phyloP scores from a whole-genome alignment of 2,888 invertebrate species.

The Megamerina dolium region DNA sequence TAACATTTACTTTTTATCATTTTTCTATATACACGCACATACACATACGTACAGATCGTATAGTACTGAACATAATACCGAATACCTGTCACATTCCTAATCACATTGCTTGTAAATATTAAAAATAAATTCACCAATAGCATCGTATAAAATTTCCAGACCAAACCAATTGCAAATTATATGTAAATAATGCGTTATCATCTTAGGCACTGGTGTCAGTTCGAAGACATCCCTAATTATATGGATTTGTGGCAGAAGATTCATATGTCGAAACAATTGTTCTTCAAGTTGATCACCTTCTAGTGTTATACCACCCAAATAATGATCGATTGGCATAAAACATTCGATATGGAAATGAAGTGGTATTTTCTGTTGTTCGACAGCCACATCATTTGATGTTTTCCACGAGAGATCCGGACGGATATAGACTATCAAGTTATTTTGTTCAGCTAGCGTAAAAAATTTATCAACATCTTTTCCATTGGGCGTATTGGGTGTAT shows the following conservation, averaged over 20 bases:
- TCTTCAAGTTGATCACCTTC: slow-evolving; percentile 11
- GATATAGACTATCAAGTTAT: slow-evolving; percentile 18
- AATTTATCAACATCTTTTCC: slow-evolving; percentile 13
- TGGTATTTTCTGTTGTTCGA: not conserved
- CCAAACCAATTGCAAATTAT: slow-evolving; percentile 12
- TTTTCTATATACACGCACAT: too few species aligned
- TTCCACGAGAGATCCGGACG: slow-evolving; percentile 22
- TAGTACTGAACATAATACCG: too few species aligned
- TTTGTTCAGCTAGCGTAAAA: slow-evolving; percentile 19
- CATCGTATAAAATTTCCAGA: slow-evolving; percentile 22
- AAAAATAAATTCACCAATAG: slow-evolving; percentile 22
- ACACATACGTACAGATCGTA: too few species aligned
- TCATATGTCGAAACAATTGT: slow-evolving; percentile 13
- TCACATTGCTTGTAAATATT: slow-evolving; percentile 20
- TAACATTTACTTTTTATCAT: too few species aligned
- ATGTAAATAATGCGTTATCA: slow-evolving; percentile 9
- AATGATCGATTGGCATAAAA: slow-evolving; percentile 19
- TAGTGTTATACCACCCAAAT: slow-evolving; percentile 19
- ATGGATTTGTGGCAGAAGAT: slow-evolving; percentile 14
- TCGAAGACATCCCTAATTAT: slow-evolving; percentile 23
- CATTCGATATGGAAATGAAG: slow-evolving; percentile 19
- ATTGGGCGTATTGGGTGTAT: slow-evolving; percentile 7
- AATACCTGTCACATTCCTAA: too few species aligned
- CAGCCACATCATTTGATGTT: not conserved
- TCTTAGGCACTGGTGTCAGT: slow-evolving; percentile 19